Conservation (phyloP, 2,797 vertebrate species). For the Dermochelys coriacea region DNA sequence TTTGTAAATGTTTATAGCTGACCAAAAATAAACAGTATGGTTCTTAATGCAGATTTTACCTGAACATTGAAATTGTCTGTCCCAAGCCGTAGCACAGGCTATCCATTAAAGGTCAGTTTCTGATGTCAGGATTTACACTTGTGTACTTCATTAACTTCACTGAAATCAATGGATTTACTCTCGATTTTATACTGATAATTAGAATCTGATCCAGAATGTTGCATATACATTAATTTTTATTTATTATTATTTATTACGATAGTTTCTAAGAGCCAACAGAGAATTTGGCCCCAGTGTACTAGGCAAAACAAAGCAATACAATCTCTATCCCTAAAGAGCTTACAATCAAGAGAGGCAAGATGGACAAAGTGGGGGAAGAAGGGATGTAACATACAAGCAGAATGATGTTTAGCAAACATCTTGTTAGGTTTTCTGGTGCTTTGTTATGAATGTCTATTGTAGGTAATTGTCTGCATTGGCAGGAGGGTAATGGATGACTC, state of each 20-base stretch:
- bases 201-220: not conserved
- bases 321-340: not conserved
- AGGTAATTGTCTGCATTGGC: not conserved
- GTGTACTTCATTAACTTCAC: not conserved
- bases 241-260: not conserved
- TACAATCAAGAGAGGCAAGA: not conserved
- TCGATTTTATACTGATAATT: not conserved
- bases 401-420: not conserved
- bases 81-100: not conserved
- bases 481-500: not conserved
- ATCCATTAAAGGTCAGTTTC: not conserved
- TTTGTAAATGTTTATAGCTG: not conserved
- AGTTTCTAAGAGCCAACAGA: not conserved
- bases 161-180: not conserved
- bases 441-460: too few species aligned
- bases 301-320: not conserved
- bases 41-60: not conserved
- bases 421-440: not conserved
- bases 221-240: not conserved
- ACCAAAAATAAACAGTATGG: not conserved
- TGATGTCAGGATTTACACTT: not conserved
- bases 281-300: not conserved
- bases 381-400: not conserved
- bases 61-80: not conserved
- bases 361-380: not conserved